These are phyloP conservation scores for Hololepta plana DNA, from an alignment of 2,888 invertebrate species.

Conservation along the genomic window DNA sequence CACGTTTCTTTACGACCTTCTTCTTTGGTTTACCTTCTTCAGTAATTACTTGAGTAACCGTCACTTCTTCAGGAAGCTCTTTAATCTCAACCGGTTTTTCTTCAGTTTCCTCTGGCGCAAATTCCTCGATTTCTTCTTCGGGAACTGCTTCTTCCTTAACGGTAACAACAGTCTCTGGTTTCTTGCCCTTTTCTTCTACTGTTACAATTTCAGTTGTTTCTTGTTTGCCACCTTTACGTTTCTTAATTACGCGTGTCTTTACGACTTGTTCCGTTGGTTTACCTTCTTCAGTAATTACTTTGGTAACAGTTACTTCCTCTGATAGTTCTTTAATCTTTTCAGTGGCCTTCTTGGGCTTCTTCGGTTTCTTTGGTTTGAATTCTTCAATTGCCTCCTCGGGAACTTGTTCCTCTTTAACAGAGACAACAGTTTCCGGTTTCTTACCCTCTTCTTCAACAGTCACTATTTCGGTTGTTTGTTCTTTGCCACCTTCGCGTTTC, in stretches of 20 bases:
- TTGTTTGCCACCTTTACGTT: constrained; percentile 21
- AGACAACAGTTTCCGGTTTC: too few species aligned
- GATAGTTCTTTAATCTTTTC: constrained; percentile 20
- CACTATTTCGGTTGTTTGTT: constrained; percentile 24
- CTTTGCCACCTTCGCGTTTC: constrained; percentile 17
- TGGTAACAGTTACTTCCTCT: constrained; percentile 22
- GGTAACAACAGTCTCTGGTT: constrained; percentile 16
- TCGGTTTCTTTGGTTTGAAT: too few species aligned
- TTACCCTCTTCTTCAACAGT: constrained; percentile 15
- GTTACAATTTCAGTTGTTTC: constrained; percentile 20
- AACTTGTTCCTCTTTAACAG: too few species aligned
- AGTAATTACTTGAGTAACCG: constrained; percentile 18
- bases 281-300: constrained; percentile 14
- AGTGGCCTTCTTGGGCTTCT: too few species aligned
- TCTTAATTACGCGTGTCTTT: constrained; percentile 21
- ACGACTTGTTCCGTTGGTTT: constrained; percentile 17
- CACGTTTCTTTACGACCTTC: constrained; percentile 18
- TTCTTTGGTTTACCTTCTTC: constrained; percentile 24
- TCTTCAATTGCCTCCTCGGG: too few species aligned
- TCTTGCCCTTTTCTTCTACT: constrained; percentile 16
- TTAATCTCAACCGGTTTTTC: constrained; percentile 10
- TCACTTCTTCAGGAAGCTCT: constrained; percentile 19
- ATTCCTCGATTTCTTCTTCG: too few species aligned
- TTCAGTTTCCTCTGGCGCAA: too few species aligned
- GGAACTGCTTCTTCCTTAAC: constrained; percentile 17